These are phyloP conservation scores for Chrysochloris asiatica DNA, from an alignment of 2,113 vertebrate species.

Conservation along the genomic window DNA sequence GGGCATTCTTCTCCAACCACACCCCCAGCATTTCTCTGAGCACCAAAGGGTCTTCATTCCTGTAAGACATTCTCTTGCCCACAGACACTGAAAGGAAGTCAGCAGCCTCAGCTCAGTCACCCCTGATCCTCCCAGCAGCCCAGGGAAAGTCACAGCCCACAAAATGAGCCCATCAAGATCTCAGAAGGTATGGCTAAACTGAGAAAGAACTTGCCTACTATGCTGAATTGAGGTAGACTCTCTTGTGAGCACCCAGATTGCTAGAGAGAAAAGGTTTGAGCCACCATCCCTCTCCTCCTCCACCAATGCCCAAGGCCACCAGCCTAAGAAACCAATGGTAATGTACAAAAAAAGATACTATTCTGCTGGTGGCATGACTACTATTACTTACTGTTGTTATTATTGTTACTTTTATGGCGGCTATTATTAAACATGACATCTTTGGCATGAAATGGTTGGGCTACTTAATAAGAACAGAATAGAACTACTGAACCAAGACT, in stretches of 20 bases:
- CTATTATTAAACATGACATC: conserved; percentile 25
- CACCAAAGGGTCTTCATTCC: neutral
- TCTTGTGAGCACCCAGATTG: neutral
- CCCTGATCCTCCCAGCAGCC: neutral
- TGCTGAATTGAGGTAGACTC: neutral
- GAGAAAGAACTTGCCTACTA: neutral
- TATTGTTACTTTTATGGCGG: neutral
- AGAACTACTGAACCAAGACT: rapidly evolving
- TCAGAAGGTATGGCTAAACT: neutral
- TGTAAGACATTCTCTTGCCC: neutral
- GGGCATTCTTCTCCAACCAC: neutral
- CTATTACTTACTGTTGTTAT: too few relatives aligned
- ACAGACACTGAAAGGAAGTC: neutral
- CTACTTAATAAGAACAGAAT: neutral
- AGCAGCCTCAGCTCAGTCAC: neutral
- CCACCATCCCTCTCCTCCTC: neutral
- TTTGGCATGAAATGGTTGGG: neutral
- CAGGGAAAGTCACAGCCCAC: neutral
- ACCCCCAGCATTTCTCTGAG: neutral
- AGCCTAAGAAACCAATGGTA: neutral
- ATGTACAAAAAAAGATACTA: neutral
- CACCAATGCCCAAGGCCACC: neutral
- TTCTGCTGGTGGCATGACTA: neutral
- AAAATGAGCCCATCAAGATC: neutral
- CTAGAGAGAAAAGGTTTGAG: neutral